Percentiles rank a stretch among this genome's conserved stretches.
Conservation (phyloP, 2,888 invertebrate species). For the Vandiemenella viatica region DNA sequence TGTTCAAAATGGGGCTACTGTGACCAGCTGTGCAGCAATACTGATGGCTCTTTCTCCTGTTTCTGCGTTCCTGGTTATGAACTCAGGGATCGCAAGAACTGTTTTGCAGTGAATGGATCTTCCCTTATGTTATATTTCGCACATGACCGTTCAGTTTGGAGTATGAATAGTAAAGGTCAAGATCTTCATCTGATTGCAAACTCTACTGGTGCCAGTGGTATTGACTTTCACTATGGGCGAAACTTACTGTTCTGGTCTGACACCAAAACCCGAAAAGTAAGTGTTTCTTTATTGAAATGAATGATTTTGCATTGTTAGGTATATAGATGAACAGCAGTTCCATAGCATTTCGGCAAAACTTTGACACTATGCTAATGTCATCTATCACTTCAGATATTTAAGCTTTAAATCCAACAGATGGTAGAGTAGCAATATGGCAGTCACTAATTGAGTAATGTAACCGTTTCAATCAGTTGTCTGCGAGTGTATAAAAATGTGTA, state of each 20-base stretch:
- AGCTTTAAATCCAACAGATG: no score
- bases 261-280: conserved; percentile 66
- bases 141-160: conserved; percentile 53
- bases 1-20: conserved; percentile 86
- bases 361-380: no score
- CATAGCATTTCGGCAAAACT: no score
- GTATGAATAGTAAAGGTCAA: conserved; percentile 49
- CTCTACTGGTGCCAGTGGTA: conserved; percentile 68
- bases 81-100: conserved; percentile 41
- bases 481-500: no score
- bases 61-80: conserved; percentile 67
- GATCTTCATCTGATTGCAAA: conserved; percentile 49
- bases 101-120: conserved; percentile 43
- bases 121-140: conserved; percentile 43
- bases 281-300: conserved; percentile 9
- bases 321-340: background rate
- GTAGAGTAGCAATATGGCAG: no score
- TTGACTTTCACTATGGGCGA: conserved; percentile 66
- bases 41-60: conserved; percentile 66
- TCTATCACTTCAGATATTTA: no score
- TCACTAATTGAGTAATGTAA: no score
- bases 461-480: no score
- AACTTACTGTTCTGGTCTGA: conserved; percentile 83
- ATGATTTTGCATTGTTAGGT: background rate
- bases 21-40: conserved; percentile 86